Base-by-base conservation (phyloP, 2,113 vertebrate species). In the Otolemur garnettii region DNA sequence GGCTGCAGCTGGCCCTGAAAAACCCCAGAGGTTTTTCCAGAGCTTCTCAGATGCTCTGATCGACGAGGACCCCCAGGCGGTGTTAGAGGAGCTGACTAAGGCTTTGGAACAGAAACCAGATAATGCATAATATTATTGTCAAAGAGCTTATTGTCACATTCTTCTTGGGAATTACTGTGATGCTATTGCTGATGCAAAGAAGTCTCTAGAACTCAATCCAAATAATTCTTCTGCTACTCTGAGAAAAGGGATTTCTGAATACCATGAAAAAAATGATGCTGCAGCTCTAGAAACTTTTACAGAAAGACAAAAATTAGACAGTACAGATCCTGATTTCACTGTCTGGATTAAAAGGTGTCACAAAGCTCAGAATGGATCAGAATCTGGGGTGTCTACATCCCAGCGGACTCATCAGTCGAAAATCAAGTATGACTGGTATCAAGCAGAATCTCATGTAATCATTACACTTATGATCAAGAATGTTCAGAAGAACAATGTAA, bases 341-440 rank as follows among this genome's bases (percentile, higher is more conserved):
- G n/a, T n/a, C n/a, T n/a, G n/a, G n/a, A n/a, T n/a, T n/a, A n/a
- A n/a, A n/a, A n/a, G n/a, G n/a, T n/a, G n/a, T n/a, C n/a, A n/a
- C n/a, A n/a, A n/a, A n/a, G n/a, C n/a, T n/a, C n/a, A n/a, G n/a
- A n/a, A n/a, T n/a, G n/a, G n/a, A n/a, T n/a, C n/a, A n/a, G n/a
- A n/a, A n/a, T n/a, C n/a, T n/a, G n/a, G n/a, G n/a, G n/a, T n/a
- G n/a, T n/a, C n/a, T n/a, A n/a, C n/a, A n/a, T n/a, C n/a, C n/a
- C n/a, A n/a, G n/a, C n/a, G n/a, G n/a, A n/a, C n/a, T n/a, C n/a
- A n/a, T n/a, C n/a, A n/a, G n/a, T n/a, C n/a, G n/a, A n/a, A n/a
- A n/a, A n/a, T n/a, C n/a, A n/a, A n/a, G 96, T 98, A 99, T 77
- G 99, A 99, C 98, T 99, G 99, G 99, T 99, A 99, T 98, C 99